Evolutionary conservation across 2,797 vertebrate genomes (phyloP), one percentile per base, ranked within the genome.

Genomic region (Gymnoscopelus microlampas): DNA sequence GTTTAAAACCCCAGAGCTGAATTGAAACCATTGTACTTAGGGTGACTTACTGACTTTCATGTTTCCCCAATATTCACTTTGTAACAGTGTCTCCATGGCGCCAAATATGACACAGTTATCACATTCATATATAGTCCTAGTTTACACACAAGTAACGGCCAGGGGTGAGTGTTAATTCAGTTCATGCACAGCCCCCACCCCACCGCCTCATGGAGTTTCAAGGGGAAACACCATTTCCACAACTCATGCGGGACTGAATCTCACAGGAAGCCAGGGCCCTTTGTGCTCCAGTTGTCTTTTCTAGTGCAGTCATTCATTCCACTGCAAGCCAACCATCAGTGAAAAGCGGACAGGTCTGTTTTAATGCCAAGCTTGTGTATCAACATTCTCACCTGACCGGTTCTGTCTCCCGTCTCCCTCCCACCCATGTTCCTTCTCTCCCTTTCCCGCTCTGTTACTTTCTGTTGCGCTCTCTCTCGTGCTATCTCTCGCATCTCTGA

Each of bases 371-470:
- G 73, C 65, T 84, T 84, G 55, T 78, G 58, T 72, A 53, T 75
- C 82, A 87, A 82, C 77, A 80, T 12, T 59, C 62, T 88, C 48
- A 76, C 77, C 68, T 10, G 56, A 83, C 86, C 77, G 57, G 77
- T 88, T 79, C 54, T 29, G 39, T 44, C 39, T 44, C 9, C 12
- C n/a, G 3, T 78, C 66, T 63, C 24, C 71, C 12, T 5, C 6
- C 26, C 12, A 29, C 5, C 23, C 23, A 8, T 29, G 12, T 39
- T 44, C 35, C 35, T 24, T 10, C 39, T 7, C 19, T 29, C 24
- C 55, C n/a, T 68, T 12, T 26, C 15, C 29, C 9, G 10, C 53
- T 13, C 55, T 14, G 4, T 54, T 26, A 32, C 60, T 56, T 55
- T 66, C 49, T 29, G 51, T 58, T 19, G 74, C 14, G 15, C 10